A percentile compares a stretch with the other conserved stretches of the same genome.
Conservation (phyloP, 2,113 vertebrate species). For the Poeciliopsis prolifica region DNA sequence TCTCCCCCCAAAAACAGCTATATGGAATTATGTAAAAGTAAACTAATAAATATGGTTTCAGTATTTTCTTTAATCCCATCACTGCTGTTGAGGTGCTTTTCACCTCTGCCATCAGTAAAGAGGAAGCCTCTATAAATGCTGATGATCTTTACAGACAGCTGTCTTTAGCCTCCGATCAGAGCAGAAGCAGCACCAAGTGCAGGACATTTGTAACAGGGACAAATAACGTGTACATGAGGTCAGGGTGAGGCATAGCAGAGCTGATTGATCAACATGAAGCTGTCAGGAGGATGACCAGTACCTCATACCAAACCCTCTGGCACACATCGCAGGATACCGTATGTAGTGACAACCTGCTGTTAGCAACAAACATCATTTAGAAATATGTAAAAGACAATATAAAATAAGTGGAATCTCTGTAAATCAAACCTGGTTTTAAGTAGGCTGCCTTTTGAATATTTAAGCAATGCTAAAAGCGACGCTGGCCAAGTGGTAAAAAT, state of each 20-base stretch:
- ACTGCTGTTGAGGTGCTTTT: neutral
- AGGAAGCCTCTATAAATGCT: neutral
- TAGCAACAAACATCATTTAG: no score
- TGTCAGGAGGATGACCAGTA: neutral
- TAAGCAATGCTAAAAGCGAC: neutral
- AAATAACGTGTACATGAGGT: neutral
- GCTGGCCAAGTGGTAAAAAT: constrained; percentile 4
- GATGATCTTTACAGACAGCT: constrained; percentile 7
- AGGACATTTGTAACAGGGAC: constrained; percentile 11
- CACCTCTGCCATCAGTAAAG: neutral
- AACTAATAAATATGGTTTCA: neutral
- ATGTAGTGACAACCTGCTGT: neutral
- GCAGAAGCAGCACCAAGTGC: constrained; percentile 1
- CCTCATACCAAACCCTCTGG: neutral
- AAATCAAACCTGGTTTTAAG: neutral
- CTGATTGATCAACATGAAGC: constrained; percentile 1
- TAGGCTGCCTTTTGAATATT: neutral
- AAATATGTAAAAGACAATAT: neutral
- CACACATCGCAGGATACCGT: neutral
- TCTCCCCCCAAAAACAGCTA: neutral
- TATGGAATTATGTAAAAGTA: neutral
- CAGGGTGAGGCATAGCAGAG: constrained; percentile 15
- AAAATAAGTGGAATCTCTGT: neutral
- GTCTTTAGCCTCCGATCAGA: constrained; percentile 7
- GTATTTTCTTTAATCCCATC: no score